phyloP scores from a whole-genome alignment of 2,797 vertebrate genomes.

The Catamblyrhynchus diadema region DNA sequence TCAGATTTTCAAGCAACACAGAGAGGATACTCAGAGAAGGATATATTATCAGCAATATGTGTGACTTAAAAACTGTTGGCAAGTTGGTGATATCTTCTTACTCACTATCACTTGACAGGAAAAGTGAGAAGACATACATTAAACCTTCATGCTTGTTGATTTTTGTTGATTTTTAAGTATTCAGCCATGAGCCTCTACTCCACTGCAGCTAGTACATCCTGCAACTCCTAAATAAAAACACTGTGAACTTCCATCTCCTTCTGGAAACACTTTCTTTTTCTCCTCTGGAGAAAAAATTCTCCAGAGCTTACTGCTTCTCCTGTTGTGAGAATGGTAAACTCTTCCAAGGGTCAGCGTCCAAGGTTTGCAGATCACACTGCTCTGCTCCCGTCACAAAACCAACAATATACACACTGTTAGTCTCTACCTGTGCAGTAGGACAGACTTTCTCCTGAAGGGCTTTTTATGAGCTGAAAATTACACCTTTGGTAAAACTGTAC shows the following conservation, averaged over 20 bases:
- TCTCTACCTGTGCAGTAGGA: neutral
- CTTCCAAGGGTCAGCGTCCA: neutral
- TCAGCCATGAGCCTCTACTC: neutral
- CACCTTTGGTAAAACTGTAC: neutral
- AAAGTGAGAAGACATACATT: neutral
- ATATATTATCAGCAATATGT: accelerated
- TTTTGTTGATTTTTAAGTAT: neutral
- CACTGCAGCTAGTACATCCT: neutral
- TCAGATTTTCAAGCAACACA: neutral
- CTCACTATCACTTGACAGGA: neutral
- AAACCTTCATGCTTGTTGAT: neutral
- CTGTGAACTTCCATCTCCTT: neutral
- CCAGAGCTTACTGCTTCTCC: neutral
- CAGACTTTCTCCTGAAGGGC: neutral
- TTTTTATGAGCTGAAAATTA: neutral
- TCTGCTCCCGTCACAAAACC: neutral
- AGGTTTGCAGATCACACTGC: neutral
- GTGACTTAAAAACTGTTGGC: neutral
- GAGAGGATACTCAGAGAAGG: neutral
- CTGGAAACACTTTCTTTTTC: neutral
- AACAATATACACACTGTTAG: neutral
- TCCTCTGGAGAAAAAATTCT: neutral
- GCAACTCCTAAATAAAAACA: neutral
- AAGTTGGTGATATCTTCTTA: neutral
- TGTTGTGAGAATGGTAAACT: neutral